These are phyloP conservation scores for Artibeus jamaicensis DNA, from an alignment of 2,797 vertebrate genomes.

Conservation along the genomic window DNA sequence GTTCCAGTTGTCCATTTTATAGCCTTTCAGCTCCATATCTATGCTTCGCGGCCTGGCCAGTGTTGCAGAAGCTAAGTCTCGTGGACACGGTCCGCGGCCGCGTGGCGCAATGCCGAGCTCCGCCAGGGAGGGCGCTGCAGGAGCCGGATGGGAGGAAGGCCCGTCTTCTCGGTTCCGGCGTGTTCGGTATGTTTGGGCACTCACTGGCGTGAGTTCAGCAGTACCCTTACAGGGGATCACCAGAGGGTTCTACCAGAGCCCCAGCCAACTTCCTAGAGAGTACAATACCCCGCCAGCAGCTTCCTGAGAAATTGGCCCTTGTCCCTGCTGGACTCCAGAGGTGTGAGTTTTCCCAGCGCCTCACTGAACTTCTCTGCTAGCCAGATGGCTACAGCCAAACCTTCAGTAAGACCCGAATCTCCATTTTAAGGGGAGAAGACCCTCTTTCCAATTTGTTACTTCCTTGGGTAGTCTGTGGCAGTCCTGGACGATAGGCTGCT, in stretches of 20 bases:
- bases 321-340: neutral
- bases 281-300: neutral
- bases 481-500: neutral
- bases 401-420: neutral
- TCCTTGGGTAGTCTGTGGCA: neutral
- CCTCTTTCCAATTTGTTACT: neutral
- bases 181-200: no score
- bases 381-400: neutral
- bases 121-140: neutral
- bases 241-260: neutral
- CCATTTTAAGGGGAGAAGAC: neutral
- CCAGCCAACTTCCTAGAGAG: neutral
- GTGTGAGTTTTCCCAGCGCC: neutral
- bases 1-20: neutral
- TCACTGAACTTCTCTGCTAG: neutral
- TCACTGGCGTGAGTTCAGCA: neutral
- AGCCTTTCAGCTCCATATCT: neutral
- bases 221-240: neutral
- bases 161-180: neutral
- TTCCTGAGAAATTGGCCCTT: neutral
- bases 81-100: neutral
- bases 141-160: fast-evolving
- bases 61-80: no score
- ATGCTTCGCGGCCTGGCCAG: neutral
- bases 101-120: neutral